A percentile compares a stretch with the other conserved stretches of the same genome.
phyloP scores from a whole-genome alignment of 2,113 vertebrate genomes.

The Struthidea cinerea region DNA sequence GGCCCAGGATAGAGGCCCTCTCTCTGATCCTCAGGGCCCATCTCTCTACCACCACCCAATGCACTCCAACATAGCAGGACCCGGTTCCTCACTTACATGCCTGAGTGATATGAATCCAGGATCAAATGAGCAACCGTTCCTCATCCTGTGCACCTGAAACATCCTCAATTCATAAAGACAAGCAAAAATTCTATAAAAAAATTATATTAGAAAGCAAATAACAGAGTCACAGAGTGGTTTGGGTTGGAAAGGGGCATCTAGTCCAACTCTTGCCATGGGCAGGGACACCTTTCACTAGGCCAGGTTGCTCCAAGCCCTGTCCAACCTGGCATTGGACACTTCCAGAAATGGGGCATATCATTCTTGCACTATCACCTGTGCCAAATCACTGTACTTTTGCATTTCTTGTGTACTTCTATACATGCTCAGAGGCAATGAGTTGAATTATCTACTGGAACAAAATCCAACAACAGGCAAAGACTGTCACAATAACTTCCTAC shows the following conservation, averaged over 20 bases:
- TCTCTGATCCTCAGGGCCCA: too few species aligned
- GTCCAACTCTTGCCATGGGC: not conserved
- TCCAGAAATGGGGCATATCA: not conserved
- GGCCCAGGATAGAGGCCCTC: too few species aligned
- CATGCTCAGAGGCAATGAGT: not conserved
- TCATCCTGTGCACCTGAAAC: not conserved
- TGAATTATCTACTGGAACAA: not conserved
- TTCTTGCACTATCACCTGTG: not conserved
- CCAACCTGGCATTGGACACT: not conserved
- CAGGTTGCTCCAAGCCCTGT: not conserved
- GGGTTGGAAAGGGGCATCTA: not conserved
- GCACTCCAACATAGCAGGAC: too few species aligned
- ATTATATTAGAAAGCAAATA: not conserved
- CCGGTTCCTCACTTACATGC: not conserved
- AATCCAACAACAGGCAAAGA: not conserved
- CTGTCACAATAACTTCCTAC: not conserved
- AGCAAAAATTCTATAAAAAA: not conserved
- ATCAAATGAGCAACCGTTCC: not conserved
- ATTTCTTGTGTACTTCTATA: not conserved
- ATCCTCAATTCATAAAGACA: not conserved
- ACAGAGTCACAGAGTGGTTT: not conserved
- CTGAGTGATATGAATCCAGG: fast-evolving
- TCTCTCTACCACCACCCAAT: too few species aligned
- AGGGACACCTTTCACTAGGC: not conserved
- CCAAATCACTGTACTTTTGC: not conserved